Conservation (phyloP, 2,797 vertebrate species). For the Siniperca scherzeri region DNA sequence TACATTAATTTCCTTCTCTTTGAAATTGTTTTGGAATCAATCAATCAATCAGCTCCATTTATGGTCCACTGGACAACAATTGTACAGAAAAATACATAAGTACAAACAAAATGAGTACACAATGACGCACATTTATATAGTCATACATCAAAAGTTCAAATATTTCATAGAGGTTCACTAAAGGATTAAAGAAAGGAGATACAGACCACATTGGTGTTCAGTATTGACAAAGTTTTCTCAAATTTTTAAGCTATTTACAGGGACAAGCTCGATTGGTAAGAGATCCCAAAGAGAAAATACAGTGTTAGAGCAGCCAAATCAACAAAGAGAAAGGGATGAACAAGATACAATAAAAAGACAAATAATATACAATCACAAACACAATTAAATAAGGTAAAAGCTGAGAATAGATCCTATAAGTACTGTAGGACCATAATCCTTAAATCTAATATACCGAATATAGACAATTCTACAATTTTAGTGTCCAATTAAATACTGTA, state of each 20-base stretch:
- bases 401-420: background rate
- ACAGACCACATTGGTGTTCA: background rate
- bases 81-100: background rate
- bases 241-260: background rate
- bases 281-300: background rate
- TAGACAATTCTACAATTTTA: background rate
- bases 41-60: background rate
- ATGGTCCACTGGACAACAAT: no score
- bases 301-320: background rate
- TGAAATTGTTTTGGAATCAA: conserved; percentile 2
- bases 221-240: background rate
- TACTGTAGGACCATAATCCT: background rate
- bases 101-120: no score
- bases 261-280: background rate
- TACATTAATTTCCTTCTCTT: background rate
- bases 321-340: background rate
- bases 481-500: background rate
- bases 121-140: no score
- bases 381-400: no score
- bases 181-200: background rate
- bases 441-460: background rate
- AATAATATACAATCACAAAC: background rate
- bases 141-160: background rate
- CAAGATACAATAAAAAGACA: background rate
- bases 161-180: background rate